A percentile compares a stretch with the other conserved stretches of the same genome.
phyloP scores from a whole-genome alignment of 2,797 vertebrate species.

The Microcaecilia unicolor region DNA sequence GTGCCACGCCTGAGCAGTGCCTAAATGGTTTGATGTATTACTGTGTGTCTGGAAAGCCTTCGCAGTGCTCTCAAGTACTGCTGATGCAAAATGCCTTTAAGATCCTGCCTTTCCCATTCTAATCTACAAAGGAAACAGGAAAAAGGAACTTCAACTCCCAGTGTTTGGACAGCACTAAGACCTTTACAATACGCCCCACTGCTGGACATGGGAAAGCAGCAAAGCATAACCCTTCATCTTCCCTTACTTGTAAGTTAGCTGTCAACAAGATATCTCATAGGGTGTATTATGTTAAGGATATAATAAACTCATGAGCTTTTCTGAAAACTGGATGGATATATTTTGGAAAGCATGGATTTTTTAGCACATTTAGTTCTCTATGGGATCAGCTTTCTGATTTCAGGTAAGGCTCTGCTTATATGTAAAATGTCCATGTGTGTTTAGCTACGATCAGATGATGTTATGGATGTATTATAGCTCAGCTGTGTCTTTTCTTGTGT shows the following conservation, averaged over 20 bases:
- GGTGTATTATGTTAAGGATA: constrained; percentile 17
- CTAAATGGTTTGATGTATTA: constrained; percentile 42
- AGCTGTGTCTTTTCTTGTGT: background rate
- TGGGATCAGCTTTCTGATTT: constrained; percentile 48
- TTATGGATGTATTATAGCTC: rapidly evolving
- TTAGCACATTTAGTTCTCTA: constrained; percentile 50
- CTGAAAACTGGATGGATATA: constrained; percentile 61
- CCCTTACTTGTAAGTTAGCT: constrained; percentile 33
- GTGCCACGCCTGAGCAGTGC: constrained; percentile 20
- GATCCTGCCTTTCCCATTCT: constrained; percentile 75
- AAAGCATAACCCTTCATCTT: background rate
- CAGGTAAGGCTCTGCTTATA: constrained; percentile 48
- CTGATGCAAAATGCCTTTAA: constrained; percentile 65
- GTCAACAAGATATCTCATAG: constrained; percentile 31
- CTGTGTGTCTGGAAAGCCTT: constrained; percentile 35
- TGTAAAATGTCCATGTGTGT: too few species aligned
- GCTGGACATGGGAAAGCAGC: constrained; percentile 17
- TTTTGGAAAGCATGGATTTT: constrained; percentile 56
- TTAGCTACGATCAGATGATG: too few species aligned
- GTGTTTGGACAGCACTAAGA: constrained; percentile 64
- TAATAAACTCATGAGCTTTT: constrained; percentile 37
- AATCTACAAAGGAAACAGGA: constrained; percentile 86
- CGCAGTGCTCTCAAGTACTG: constrained; percentile 28
- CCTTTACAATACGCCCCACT: constrained; percentile 38
- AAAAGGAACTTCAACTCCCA: constrained; percentile 83